Percentiles rank a stretch among this genome's conserved stretches.
phyloP scores from a whole-genome alignment of 1,140 invertebrate genomes.

The Macrocentrus cingulum region DNA sequence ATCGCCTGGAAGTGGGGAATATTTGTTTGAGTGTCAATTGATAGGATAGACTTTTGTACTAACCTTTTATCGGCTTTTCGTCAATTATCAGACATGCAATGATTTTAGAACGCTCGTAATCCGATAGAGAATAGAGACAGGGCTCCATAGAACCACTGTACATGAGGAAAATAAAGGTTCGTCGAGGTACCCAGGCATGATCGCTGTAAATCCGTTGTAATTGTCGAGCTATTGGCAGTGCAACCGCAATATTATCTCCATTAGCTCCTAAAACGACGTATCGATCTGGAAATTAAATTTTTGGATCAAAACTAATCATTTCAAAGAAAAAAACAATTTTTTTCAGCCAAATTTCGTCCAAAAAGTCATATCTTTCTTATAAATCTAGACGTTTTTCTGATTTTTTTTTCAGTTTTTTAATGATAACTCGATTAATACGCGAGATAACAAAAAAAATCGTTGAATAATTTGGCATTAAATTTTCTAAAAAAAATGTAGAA shows the following conservation, averaged over 20 bases:
- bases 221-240: slow-evolving; percentile 41
- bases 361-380: too few relatives aligned
- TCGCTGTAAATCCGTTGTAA: slow-evolving; percentile 37
- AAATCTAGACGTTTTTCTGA: too few relatives aligned
- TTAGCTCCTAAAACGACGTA: slow-evolving; percentile 45
- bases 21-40: slow-evolving; percentile 1
- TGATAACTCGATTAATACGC: too few relatives aligned
- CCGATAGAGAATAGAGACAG: slow-evolving; percentile 39
- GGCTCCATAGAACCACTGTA: slow-evolving; percentile 38
- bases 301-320: slow-evolving; percentile 10
- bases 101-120: slow-evolving; percentile 39
- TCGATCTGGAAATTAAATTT: slow-evolving; percentile 43
- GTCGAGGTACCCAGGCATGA: slow-evolving; percentile 45
- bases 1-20: slow-evolving; percentile 33
- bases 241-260: slow-evolving; percentile 38
- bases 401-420: too few relatives aligned
- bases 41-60: slow-evolving; percentile 10
- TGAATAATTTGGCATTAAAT: too few relatives aligned
- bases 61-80: slow-evolving; percentile 41
- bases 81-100: slow-evolving; percentile 46
- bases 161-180: slow-evolving; percentile 49
- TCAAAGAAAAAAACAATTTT: slow-evolving; percentile 6
- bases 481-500: too few relatives aligned
- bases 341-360: too few relatives aligned
- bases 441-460: too few relatives aligned